Evolutionary conservation across 2,888 invertebrate genomes (phyloP), one percentile per base, ranked within the genome.

Genomic region (Caenorhabditis uteleia): DNA sequence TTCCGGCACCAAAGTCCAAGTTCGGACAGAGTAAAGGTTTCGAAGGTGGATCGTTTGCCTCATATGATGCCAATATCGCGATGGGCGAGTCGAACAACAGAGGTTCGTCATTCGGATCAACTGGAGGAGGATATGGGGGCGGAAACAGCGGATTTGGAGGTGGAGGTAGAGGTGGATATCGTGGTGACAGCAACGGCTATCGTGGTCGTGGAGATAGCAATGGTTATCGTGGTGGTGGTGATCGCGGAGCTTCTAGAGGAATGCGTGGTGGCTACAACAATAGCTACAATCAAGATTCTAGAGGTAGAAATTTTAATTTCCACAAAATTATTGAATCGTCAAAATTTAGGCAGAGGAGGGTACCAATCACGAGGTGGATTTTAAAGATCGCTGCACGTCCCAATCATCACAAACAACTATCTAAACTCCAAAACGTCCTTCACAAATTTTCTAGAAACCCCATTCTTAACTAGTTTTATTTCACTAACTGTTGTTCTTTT

Each of bases 21-120:
- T 38, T 27, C 38, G 39, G 27, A 25, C 38, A 38, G 5, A 48
- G 47, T 29, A n/a, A n/a, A n/a, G 47, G 47, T 21, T 44, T 31
- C 31, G 29, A 21, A 2, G 25, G 25, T n/a, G 44, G 31, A 14
- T 2, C 10, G 8, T 10, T 44, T 7, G 29, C 29, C 4, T 31
- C 29, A 18, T 29, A 31, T 5, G n/a, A n/a, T n/a, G n/a, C n/a
- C n/a, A n/a, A n/a, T n/a, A n/a, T n/a, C n/a, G n/a, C n/a, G n/a
- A n/a, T n/a, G n/a, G n/a, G n/a, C n/a, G n/a, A n/a, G n/a, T n/a
- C n/a, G n/a, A n/a, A n/a, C n/a, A n/a, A n/a, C n/a, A n/a, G n/a
- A n/a, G n/a, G n/a, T n/a, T n/a, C n/a, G n/a, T n/a, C n/a, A n/a
- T 44, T 44, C 20, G 44, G 44, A 18, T 31, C 44, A 18, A 3